A percentile compares a stretch with the other conserved stretches of the same genome.
phyloP scores from a whole-genome alignment of 92 coral and sea anemone genomes.

The Pocillopora meandrina region DNA sequence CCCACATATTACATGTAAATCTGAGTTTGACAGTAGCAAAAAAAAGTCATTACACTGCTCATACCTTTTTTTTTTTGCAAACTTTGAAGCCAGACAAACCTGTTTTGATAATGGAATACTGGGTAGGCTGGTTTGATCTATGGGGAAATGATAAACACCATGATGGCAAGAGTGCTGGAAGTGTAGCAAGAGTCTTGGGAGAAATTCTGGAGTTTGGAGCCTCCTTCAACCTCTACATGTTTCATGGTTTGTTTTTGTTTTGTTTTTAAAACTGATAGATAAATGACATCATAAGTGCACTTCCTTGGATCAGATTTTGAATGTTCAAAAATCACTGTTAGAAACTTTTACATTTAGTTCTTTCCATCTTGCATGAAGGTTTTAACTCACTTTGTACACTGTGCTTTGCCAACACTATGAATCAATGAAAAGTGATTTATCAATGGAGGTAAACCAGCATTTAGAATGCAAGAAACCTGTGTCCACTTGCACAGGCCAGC shows the following conservation, averaged over 20 bases:
- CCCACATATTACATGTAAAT: too few species aligned
- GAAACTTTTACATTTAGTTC: too few species aligned
- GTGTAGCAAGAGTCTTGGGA: conserved; percentile 49
- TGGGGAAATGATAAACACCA: conserved; percentile 76
- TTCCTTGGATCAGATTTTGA: too few species aligned
- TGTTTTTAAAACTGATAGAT: not conserved
- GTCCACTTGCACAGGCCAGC: too few species aligned
- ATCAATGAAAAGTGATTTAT: too few species aligned
- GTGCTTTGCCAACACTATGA: too few species aligned
- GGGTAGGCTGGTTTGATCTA: conserved; percentile 99
- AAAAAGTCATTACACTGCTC: not conserved
- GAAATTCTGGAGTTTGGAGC: conserved; percentile 77
- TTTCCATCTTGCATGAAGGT: too few species aligned
- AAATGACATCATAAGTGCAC: not conserved
- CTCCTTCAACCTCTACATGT: conserved; percentile 53
- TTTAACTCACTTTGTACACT: too few species aligned
- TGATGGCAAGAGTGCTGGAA: conserved; percentile 48
- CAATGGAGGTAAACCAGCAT: too few species aligned
- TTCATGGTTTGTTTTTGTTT: conserved; percentile 78
- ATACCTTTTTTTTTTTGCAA: not conserved
- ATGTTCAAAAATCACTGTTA: too few species aligned
- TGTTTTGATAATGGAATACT: conserved; percentile 89
- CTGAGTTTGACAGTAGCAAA: too few species aligned
- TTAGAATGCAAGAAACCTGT: too few species aligned
- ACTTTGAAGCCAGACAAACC: conserved; percentile 80